These are phyloP conservation scores for Acinonyx jubatus DNA, from an alignment of 2,113 vertebrate species.

Conservation along the genomic window DNA sequence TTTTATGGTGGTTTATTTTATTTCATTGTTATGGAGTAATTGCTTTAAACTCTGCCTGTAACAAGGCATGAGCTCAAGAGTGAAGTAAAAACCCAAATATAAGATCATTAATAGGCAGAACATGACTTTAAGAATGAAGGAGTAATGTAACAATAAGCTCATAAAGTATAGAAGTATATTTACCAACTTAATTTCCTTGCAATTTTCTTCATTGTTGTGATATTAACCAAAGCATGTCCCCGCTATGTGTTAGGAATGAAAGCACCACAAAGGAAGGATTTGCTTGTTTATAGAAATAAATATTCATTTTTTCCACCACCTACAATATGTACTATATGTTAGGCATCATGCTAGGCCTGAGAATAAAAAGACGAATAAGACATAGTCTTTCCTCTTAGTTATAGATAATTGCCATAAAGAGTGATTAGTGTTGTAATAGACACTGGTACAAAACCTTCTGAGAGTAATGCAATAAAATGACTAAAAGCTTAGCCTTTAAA, in stretches of 20 bases:
- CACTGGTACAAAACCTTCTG: neutral
- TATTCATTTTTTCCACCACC: neutral
- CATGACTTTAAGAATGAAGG: neutral
- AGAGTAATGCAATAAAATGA: neutral
- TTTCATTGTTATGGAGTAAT: neutral
- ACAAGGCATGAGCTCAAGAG: neutral
- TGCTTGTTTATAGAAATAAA: neutral
- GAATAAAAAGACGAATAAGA: neutral
- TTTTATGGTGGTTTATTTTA: slow-evolving; percentile 10
- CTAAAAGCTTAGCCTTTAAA: neutral
- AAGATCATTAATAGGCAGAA: neutral
- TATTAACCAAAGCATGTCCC: neutral
- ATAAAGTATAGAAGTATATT: neutral
- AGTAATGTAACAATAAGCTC: neutral
- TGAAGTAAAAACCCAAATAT: neutral
- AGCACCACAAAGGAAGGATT: neutral
- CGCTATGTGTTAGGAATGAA: neutral
- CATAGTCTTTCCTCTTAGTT: neutral
- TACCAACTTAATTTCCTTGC: neutral
- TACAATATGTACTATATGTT: neutral
- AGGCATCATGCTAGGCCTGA: neutral
- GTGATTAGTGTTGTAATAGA: neutral
- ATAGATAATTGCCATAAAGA: neutral
- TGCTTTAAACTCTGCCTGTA: neutral
- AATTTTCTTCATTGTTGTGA: neutral